Evolutionary conservation across 2,113 vertebrate genomes (phyloP).

Genomic region (Tragelaphus buxtoni): DNA sequence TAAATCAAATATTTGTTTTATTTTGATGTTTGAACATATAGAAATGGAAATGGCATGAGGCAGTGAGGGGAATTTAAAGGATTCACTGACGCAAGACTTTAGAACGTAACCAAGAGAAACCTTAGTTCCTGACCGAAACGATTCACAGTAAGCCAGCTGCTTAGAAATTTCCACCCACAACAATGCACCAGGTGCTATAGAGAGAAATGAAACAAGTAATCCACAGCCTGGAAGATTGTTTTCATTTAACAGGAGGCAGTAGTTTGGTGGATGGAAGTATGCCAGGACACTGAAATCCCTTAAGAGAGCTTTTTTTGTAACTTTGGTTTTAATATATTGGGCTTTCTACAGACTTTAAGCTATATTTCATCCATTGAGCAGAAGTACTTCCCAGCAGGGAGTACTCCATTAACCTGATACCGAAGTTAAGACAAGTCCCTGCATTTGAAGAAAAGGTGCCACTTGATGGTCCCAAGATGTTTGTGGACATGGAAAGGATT

Average conservation of each 20-base stretch:
- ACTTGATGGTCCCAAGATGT: background rate
- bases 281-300: slow-evolving; percentile 22
- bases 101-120: background rate
- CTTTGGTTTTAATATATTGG: slow-evolving; percentile 34
- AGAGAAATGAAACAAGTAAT: background rate
- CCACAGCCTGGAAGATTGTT: background rate
- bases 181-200: background rate
- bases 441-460: background rate
- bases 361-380: background rate
- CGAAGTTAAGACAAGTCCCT: slow-evolving; percentile 12
- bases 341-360: slow-evolving; percentile 2
- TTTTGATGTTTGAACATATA: background rate
- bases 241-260: background rate
- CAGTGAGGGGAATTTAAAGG: background rate
- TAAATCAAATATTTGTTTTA: slow-evolving; percentile 38
- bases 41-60: background rate
- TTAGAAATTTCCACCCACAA: background rate
- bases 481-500: background rate
- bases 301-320: slow-evolving; percentile 10
- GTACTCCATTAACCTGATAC: background rate
- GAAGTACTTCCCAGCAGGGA: background rate
- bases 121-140: background rate
- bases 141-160: background rate
- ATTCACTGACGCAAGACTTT: background rate
- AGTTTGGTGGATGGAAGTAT: background rate